Base-by-base conservation (phyloP, 2,113 vertebrate genomes). In the Plectropomus leopardus region DNA sequence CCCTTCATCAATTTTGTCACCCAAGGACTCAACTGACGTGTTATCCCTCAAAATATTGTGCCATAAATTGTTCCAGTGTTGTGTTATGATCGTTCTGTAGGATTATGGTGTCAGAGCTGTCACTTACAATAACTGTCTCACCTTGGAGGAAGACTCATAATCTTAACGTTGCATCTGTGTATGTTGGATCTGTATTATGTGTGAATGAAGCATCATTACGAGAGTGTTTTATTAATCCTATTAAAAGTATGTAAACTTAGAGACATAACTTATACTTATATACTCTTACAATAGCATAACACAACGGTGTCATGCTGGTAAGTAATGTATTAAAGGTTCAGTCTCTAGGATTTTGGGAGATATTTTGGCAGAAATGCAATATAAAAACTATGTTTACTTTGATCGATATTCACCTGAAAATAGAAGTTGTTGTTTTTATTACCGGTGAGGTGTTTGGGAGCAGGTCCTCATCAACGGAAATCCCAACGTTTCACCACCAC, bases 1-100 rank as follows among this genome's bases (percentile, higher is more conserved):
- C 32, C 64, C 26, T 71, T 75, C 10, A 70, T 69, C 70, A 68
- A 36, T 53, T 47, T 1, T 47, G 0, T 53, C 44, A 66, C 36
- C 53, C 71, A 71, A 84, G 67, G 60, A 72, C 44, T 63, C 6
- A 3, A 2, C 55, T 51, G 42, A 81, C 54, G 42, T 15, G 28
- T 16, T 32, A 26, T 45, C 14, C 28, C 15, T 60, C 3, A 72
- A 51, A 61, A 8, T 3, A 64, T 45, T 6, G 15, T 1, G 21
- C 61, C 21, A 67, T 10, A 34, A 34, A 60, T 17, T 17, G 34
- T 24, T 34, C 44, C n/a, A 34, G 48, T 30, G 13, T 34, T 65
- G n/a, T 21, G 45, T 40, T 15, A 10, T 8, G 6, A 47, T 71
- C 16, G 63, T 51, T 48, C 40, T 11, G 1, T 36, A 51, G 17